Conservation (phyloP, 2,797 vertebrate genomes). For the Lutjanus campechanus region DNA sequence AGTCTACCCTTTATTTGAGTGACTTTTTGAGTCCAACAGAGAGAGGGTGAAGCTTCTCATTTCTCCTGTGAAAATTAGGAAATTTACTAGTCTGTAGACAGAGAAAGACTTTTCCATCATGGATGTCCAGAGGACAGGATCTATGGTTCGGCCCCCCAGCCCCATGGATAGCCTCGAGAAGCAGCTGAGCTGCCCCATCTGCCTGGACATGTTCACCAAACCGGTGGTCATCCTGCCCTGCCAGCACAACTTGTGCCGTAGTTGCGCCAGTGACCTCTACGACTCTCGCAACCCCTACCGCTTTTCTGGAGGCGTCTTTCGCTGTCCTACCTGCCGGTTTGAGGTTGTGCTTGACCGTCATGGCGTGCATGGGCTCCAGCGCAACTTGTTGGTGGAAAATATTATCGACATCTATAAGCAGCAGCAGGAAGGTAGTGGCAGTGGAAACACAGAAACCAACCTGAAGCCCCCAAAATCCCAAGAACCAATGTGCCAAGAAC, state of each 20-base stretch:
- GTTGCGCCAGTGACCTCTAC: constrained; percentile 88
- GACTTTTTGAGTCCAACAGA: neutral
- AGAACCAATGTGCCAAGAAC: constrained; percentile 94
- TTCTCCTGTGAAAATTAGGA: constrained; percentile 21
- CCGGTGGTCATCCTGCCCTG: constrained; percentile 90
- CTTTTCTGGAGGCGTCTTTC: constrained; percentile 94
- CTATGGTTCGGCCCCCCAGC: constrained; percentile 82
- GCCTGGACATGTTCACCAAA: constrained; percentile 90
- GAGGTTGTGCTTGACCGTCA: constrained; percentile 98
- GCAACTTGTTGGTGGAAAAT: constrained; percentile 97
- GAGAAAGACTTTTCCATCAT: constrained; percentile 61
- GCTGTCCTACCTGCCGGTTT: constrained; percentile 96
- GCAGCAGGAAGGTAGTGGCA: constrained; percentile 86
- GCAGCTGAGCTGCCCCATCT: constrained; percentile 90
- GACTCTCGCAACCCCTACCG: constrained; percentile 89
- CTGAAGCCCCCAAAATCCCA: constrained; percentile 90
- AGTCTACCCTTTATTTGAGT: constrained; percentile 4
- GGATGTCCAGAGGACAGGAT: constrained; percentile 86
- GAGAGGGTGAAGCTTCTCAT: constrained; percentile 18
- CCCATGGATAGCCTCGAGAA: constrained; percentile 90
- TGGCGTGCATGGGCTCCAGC: constrained; percentile 95
- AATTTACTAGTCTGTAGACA: constrained; percentile 4
- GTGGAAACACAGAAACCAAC: constrained; percentile 70
- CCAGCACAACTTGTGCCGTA: constrained; percentile 88
- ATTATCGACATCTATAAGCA: constrained; percentile 99